Conservation (phyloP, 1,140 invertebrate species). For the Drosophila subobscura region DNA sequence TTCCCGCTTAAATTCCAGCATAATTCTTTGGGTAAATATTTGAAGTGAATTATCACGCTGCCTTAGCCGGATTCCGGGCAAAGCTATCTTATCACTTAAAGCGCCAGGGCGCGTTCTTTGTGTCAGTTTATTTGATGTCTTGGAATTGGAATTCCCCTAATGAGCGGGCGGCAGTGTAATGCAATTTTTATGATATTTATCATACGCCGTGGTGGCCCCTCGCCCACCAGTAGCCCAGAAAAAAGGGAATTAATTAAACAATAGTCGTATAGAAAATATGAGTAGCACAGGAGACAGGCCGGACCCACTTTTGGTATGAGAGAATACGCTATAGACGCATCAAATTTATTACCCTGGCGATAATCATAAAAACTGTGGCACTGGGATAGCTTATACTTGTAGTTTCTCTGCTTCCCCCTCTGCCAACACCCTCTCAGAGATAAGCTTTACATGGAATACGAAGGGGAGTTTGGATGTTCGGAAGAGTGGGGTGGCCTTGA, state of each 20-base stretch:
- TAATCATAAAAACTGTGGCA: slow-evolving; percentile 64
- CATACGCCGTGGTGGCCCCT: slow-evolving; percentile 58
- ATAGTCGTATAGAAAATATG: slow-evolving; percentile 34
- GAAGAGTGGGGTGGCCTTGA: slow-evolving; percentile 33
- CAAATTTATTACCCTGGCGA: slow-evolving; percentile 63
- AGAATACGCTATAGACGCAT: slow-evolving; percentile 48
- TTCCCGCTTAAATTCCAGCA: not conserved
- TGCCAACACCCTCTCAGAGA: not conserved
- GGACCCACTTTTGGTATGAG: slow-evolving; percentile 1
- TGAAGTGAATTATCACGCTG: not conserved
- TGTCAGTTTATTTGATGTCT: slow-evolving; percentile 33
- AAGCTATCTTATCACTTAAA: slow-evolving; percentile 19
- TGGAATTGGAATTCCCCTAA: slow-evolving; percentile 63
- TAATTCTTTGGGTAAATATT: not conserved
- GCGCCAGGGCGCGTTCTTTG: slow-evolving; percentile 9
- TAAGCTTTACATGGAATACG: slow-evolving; percentile 7
- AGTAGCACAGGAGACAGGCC: slow-evolving; percentile 5
- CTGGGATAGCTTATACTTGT: slow-evolving; percentile 32
- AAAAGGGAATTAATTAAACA: slow-evolving; percentile 70
- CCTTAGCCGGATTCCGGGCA: not conserved
- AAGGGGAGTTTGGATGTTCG: slow-evolving; percentile 1
- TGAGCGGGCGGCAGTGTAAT: slow-evolving; percentile 53
- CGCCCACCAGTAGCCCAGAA: slow-evolving; percentile 18
- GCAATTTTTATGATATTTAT: slow-evolving; percentile 72
- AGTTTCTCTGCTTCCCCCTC: slow-evolving; percentile 1